Base-by-base conservation (phyloP, 2,113 vertebrate species). In the Gobius niger region DNA sequence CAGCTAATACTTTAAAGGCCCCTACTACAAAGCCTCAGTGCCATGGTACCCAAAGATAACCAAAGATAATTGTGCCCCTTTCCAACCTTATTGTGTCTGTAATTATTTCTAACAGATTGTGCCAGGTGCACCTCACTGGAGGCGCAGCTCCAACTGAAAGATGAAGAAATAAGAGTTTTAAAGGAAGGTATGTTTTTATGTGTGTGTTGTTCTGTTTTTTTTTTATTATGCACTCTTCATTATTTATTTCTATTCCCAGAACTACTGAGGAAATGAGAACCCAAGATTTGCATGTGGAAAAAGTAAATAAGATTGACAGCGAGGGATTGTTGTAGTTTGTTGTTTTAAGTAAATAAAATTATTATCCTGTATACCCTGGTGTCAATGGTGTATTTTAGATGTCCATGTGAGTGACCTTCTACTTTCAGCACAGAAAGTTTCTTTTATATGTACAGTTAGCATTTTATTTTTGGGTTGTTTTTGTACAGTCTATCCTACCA, bases 91-190 rank as follows among this genome's bases (percentile, higher is more conserved):
- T 52, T 67, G 9, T 54, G 19, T 66, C 52, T 9, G 13, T 56
- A 44, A 59, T 59, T 60, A 60, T n/a, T 2, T 14, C 13, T 50
- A 8, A 80, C 85, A 90, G 89, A 68, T 19, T 90, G 89, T 65
- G 18, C 54, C 44, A 84, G 68, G 59, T 89, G 87, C 42, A 18
- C 16, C 4, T 1, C 2, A 4, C 72, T 85, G 24, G 63, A 86
- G 63, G 60, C 77, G 49, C 72, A 86, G 46, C 71, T 86, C 0
- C 44, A 77, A 70, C 11, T 54, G 2, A 64, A 76, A 40, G 71
- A 59, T 0, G 77, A 75, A 46, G 79, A 88, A 85, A 54, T 71
- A 12, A 57, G 6, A 8, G 79, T 61, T 59, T 68, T 90, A 16
- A 82, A 85, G 72, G 78, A 80, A 85, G 87, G 87, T 90, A 79